Evolutionary conservation across 2,113 vertebrate species (phyloP).

Genomic region (Toxostoma redivivum): DNA sequence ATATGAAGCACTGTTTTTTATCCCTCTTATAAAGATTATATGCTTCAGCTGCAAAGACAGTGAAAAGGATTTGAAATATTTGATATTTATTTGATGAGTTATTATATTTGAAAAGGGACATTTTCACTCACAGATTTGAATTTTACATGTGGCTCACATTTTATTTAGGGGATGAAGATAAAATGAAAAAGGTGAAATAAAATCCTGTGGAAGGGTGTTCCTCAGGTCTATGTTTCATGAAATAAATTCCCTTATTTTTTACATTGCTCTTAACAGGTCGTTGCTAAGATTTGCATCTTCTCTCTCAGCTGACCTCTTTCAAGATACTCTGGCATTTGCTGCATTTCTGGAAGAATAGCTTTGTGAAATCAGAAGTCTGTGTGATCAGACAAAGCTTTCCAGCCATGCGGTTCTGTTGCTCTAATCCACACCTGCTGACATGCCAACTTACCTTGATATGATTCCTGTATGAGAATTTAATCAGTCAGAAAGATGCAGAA

Average conservation of each 20-base stretch:
- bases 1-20: not conserved
- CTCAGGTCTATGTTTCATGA: not conserved
- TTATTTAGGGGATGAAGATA: not conserved
- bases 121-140: not conserved
- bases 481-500: constrained; percentile 19
- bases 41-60: not conserved
- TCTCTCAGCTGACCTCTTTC: constrained; percentile 15
- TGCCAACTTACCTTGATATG: not conserved
- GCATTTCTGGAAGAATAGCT: constrained; percentile 45
- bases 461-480: constrained; percentile 14
- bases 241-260: not conserved
- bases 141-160: not conserved
- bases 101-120: not conserved
- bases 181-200: not conserved
- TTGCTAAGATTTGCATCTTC: constrained; percentile 19
- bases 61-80: not conserved
- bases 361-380: constrained; percentile 12
- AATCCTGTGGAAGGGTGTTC: not conserved
- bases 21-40: not conserved
- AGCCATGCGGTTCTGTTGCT: not conserved
- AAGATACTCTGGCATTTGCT: not conserved
- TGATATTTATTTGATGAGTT: not conserved
- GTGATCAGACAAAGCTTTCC: constrained; percentile 35
- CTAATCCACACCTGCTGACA: constrained; percentile 30
- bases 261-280: not conserved